Evolutionary conservation across 1,140 invertebrate genomes (phyloP).

Genomic region (Zaprionus vittiger): DNA sequence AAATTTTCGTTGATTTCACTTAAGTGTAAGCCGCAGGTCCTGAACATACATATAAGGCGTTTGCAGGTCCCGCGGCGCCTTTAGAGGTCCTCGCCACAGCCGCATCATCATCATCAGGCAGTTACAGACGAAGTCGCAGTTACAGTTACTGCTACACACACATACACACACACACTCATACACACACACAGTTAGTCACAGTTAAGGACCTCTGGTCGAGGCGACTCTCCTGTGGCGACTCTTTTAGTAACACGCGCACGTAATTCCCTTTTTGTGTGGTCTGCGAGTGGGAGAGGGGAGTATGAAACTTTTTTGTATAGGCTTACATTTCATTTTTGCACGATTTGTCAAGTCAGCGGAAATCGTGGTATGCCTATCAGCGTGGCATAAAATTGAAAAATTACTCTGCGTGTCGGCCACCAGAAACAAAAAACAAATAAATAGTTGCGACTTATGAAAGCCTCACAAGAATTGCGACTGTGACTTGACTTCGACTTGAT

Average conservation of each 20-base stretch:
- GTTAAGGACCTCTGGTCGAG: slow-evolving; percentile 8
- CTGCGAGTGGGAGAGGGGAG: slow-evolving; percentile 8
- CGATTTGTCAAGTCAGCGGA: slow-evolving; percentile 84
- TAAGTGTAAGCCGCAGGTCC: slow-evolving; percentile 64
- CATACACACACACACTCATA: neutral
- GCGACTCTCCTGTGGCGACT: slow-evolving; percentile 38
- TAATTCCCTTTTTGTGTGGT: slow-evolving; percentile 44
- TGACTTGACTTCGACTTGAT: slow-evolving; percentile 57
- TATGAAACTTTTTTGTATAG: slow-evolving; percentile 56
- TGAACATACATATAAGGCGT: slow-evolving; percentile 73
- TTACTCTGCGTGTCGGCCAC: slow-evolving; percentile 73
- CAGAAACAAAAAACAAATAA: slow-evolving; percentile 9
- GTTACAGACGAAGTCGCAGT: slow-evolving; percentile 25
- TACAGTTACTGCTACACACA: neutral
- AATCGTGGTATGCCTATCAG: slow-evolving; percentile 81
- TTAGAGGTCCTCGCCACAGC: neutral
- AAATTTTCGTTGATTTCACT: slow-evolving; percentile 77
- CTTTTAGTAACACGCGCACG: slow-evolving; percentile 67
- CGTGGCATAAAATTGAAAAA: slow-evolving; percentile 80
- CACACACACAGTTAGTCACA: neutral
- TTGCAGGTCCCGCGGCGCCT: slow-evolving; percentile 22
- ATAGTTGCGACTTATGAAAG: slow-evolving; percentile 66
- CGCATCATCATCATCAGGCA: slow-evolving; percentile 66
- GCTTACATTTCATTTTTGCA: slow-evolving; percentile 81
- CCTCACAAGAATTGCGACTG: slow-evolving; percentile 61